Evolutionary conservation across 2,888 invertebrate genomes (phyloP).

Genomic region (Mamestra brassicae): DNA sequence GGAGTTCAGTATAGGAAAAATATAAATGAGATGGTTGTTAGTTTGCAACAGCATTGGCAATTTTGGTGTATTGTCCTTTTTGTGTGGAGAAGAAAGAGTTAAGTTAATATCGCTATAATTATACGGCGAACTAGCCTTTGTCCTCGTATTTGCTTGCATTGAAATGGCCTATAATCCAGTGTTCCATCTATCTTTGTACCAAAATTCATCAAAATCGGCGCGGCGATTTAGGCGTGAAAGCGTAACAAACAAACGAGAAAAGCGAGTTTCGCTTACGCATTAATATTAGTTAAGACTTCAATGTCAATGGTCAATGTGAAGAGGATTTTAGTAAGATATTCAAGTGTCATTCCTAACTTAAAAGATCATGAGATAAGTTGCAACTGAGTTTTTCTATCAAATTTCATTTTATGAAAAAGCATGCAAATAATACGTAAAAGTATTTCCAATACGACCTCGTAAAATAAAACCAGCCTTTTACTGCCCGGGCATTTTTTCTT

Average conservation of each 20-base stretch:
- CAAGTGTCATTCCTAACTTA: background rate
- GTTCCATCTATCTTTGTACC: too few species aligned
- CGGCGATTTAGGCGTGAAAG: too few species aligned
- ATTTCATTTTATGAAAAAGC: background rate
- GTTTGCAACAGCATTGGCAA: background rate
- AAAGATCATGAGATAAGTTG: background rate
- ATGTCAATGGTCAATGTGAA: background rate
- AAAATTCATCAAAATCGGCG: too few species aligned
- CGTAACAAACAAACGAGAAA: too few species aligned
- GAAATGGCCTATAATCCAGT: too few species aligned
- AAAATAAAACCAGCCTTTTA: slow-evolving; percentile 1
- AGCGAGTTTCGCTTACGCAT: too few species aligned
- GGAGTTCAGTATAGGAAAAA: too few species aligned
- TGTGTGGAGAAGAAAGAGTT: background rate
- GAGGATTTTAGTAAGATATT: background rate
- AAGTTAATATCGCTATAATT: background rate
- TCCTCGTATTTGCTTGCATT: too few species aligned
- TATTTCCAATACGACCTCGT: background rate
- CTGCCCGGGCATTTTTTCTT: background rate
- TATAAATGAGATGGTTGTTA: too few species aligned
- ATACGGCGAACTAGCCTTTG: background rate
- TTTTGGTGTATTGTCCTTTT: background rate
- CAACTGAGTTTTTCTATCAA: background rate
- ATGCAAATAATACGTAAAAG: background rate
- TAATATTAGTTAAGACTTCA: background rate